Evolutionary conservation across 2,797 vertebrate genomes (phyloP).

Genomic region (Cercopithecus mitis): DNA sequence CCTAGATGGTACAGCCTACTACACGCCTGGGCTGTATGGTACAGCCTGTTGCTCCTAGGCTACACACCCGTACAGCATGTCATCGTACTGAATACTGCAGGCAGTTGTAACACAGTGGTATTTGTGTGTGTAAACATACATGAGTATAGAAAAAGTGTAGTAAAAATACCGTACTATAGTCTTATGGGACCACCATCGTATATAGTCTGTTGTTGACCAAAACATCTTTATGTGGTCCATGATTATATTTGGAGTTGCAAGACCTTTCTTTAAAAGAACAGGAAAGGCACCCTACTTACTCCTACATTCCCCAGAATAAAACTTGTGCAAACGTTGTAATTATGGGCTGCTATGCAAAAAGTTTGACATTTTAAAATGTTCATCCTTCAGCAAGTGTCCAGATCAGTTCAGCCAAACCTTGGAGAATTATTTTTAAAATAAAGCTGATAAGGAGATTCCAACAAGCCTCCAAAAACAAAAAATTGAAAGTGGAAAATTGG

Average conservation of each 20-base stretch:
- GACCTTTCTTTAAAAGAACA: neutral
- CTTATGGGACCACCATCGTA: neutral
- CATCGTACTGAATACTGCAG: neutral
- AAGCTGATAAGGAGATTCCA: neutral
- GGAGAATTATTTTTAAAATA: neutral
- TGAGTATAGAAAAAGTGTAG: neutral
- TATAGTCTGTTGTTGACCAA: neutral
- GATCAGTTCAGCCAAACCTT: neutral
- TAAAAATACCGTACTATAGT: neutral
- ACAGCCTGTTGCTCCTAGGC: neutral
- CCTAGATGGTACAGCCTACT: neutral
- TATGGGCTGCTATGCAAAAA: neutral
- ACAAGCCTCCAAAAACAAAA: neutral
- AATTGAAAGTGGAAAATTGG: neutral
- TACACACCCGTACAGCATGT: neutral
- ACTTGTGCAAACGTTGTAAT: neutral
- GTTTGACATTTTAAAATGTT: neutral
- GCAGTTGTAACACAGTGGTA: neutral
- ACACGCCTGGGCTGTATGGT: neutral
- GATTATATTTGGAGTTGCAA: neutral
- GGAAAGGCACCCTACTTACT: neutral
- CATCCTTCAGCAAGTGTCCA: neutral
- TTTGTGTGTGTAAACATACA: neutral
- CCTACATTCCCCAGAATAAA: neutral
- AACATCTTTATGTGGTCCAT: neutral